Evolutionary conservation across 2,888 invertebrate species (phyloP), one percentile per base, ranked within the genome.

Genomic region (Caenorhabditis sulstoni): DNA sequence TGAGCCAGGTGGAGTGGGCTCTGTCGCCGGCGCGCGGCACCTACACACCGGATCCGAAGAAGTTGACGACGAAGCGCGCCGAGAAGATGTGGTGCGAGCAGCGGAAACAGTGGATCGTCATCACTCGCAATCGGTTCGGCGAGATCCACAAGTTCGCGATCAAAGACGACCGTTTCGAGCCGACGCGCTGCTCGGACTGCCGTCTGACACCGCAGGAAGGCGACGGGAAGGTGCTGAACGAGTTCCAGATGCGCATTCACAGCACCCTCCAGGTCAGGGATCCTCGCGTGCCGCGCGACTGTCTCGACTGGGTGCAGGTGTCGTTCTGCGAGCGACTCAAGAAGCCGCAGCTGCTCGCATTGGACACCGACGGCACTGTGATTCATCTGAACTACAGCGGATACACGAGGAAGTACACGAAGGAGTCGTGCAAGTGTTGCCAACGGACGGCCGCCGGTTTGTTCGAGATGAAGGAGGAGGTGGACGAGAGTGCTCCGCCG

Each of bases 321-420:
- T 55, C 55, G 55, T 66, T 66, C 14, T 66, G 66, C 44, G 55
- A 55, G 55, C 45, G 20, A 45, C 12, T 8, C 29, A 55, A 66
- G 35, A 45, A 57, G 45, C 55, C 55, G 20, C 37, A 55, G 66
- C 55, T 66, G 66, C 45, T 66, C 44, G 55, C 55, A 22, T 55
- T 55, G 35, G 37, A 55, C 23, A 18, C 47, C 29, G 52, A 18
- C 14, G 66, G 66, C 20, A 37, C 8, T 23, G 35, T 66, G n/a
- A 29, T 45, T 1, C 66, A 66, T 22, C 55, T 55, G 12, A 11
- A 47, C 20, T 66, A 55, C 55, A 55, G 55, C 29, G 29, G 20
- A n/a, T 41, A 35, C 1, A 37, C 37, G 1, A 37, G 47, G 9
- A 66, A 66, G 37, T 66, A 55, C 47, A 29, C 47, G 37, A 23